phyloP scores from a whole-genome alignment of 2,888 invertebrate species.

The Drosophila fungiperda region DNA sequence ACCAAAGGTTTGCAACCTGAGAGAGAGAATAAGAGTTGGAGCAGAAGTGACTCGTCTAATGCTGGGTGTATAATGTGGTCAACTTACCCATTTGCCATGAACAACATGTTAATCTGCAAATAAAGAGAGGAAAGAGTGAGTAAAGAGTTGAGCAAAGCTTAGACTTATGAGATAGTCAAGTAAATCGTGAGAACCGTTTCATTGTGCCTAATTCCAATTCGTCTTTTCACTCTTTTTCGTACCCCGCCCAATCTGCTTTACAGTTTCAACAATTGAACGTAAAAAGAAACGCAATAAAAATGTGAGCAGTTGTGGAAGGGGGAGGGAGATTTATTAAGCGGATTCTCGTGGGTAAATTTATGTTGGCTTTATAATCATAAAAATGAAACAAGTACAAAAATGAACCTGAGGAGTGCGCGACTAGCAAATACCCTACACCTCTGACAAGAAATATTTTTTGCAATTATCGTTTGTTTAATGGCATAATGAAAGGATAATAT shows the following conservation, averaged over 20 bases:
- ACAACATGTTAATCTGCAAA: slow-evolving; percentile 68
- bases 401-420: not conserved
- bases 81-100: slow-evolving; percentile 57
- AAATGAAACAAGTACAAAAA: slow-evolving; percentile 39
- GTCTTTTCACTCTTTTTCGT: not conserved
- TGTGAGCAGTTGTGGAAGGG: not conserved
- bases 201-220: not conserved
- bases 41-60: not conserved
- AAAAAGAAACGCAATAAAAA: slow-evolving; percentile 32
- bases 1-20: slow-evolving; percentile 9
- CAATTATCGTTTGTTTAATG: not conserved
- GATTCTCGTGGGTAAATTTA: slow-evolving; percentile 60
- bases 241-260: not conserved
- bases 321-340: slow-evolving; percentile 25
- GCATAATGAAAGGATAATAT: not conserved
- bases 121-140: slow-evolving; percentile 21
- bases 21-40: not conserved
- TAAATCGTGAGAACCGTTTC: slow-evolving; percentile 30
- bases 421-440: slow-evolving; percentile 3
- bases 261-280: slow-evolving; percentile 12
- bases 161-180: slow-evolving; percentile 1
- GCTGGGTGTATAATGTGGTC: slow-evolving; percentile 32
- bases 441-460: too few species aligned
- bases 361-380: slow-evolving; percentile 68
- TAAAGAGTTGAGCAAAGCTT: slow-evolving; percentile 4